Evolutionary conservation across 2,113 vertebrate species (phyloP).

Genomic region (Ondatra zibethicus): DNA sequence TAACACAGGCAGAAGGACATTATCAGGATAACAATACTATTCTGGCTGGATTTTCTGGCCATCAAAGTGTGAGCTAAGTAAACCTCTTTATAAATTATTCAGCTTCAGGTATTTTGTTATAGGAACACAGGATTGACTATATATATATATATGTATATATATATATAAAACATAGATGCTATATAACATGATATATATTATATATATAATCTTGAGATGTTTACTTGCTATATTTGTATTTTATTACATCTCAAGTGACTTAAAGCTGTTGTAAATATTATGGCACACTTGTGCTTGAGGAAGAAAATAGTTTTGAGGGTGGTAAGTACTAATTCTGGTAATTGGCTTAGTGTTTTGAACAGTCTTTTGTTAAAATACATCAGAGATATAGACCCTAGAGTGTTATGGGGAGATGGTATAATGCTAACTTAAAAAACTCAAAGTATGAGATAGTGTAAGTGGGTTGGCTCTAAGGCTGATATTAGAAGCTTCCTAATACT

Average conservation of each 20-base stretch:
- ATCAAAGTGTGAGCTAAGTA: background rate
- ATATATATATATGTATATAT: background rate
- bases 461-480: background rate
- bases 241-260: background rate
- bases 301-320: background rate
- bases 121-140: background rate
- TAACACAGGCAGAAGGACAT: too few relatives aligned
- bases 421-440: background rate
- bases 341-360: background rate
- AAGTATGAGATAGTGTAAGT: background rate
- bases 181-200: background rate
- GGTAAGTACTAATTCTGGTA: background rate
- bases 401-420: background rate
- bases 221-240: constrained; percentile 25
- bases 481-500: background rate
- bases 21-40: too few relatives aligned
- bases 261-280: background rate
- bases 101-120: background rate
- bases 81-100: background rate
- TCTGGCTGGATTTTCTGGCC: background rate
- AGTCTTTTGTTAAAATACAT: background rate
- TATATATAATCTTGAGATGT: background rate
- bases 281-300: background rate
- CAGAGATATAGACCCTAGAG: background rate
- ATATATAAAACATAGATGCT: too few relatives aligned